Conservation (phyloP, 2,113 vertebrate species). For the Tetraodon nigroviridis region DNA sequence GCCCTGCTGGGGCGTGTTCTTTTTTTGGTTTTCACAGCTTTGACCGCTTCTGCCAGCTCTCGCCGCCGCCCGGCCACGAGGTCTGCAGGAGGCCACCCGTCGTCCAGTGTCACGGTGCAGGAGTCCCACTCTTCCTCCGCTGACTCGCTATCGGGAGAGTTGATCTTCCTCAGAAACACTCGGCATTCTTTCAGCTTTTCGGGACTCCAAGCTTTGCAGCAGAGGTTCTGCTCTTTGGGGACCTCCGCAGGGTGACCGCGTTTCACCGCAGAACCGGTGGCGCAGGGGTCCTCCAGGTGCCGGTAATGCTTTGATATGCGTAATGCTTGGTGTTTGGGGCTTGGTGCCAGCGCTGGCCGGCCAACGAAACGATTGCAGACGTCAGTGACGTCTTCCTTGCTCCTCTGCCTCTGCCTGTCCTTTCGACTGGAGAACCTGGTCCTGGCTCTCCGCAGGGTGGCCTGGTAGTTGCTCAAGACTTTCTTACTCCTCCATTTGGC, state of each 20-base stretch:
- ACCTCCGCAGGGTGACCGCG: conserved; percentile 44
- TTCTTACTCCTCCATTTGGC: conserved; percentile 11
- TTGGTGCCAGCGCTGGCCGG: too few species aligned
- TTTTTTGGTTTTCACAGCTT: conserved; percentile 65
- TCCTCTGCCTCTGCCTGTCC: conserved; percentile 42
- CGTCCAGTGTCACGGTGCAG: conserved; percentile 73
- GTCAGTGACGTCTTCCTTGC: conserved; percentile 11
- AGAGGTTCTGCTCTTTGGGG: conserved; percentile 70
- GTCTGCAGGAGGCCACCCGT: conserved; percentile 61
- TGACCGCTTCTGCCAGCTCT: conserved; percentile 38
- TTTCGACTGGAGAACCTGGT: conserved; percentile 53
- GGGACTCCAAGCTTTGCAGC: conserved; percentile 80
- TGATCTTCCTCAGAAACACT: conserved; percentile 93
- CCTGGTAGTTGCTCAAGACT: conserved; percentile 49
- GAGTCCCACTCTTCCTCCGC: conserved; percentile 68
- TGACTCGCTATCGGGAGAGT: conserved; percentile 78
- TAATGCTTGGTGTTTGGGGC: conserved; percentile 23
- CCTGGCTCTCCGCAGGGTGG: conserved; percentile 56
- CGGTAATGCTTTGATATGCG: conserved; percentile 16
- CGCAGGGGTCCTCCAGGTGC: conserved; percentile 28
- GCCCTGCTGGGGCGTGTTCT: conserved; percentile 30
- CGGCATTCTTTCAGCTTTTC: conserved; percentile 90
- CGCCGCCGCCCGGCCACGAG: conserved; percentile 41
- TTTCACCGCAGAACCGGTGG: conserved; percentile 34
- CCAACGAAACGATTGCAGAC: too few species aligned